A percentile compares a stretch with the other conserved stretches of the same genome.
phyloP scores from a whole-genome alignment of 2,797 vertebrate species.

The Philypnodon macrostomus region DNA sequence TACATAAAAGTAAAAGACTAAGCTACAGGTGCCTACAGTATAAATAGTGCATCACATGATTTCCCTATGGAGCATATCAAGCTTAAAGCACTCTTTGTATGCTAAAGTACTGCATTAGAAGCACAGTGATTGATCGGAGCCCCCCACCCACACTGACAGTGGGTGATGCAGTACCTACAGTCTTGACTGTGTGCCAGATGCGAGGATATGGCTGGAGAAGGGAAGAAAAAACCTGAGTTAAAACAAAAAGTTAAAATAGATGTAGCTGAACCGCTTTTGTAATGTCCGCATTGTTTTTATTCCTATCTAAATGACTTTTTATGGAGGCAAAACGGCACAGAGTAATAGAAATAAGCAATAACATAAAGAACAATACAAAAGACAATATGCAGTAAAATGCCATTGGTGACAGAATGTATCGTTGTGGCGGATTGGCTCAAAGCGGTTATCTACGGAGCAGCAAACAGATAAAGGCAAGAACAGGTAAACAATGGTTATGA shows the following conservation, averaged over 20 bases:
- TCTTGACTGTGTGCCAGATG: constrained; percentile 47
- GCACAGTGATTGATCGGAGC: constrained; percentile 59
- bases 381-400: constrained; percentile 26
- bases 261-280: constrained; percentile 9
- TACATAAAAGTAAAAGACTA: constrained; percentile 19
- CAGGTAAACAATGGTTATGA: constrained; percentile 4
- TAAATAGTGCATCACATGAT: constrained; percentile 61
- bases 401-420: background rate
- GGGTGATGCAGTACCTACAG: constrained; percentile 57
- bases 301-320: constrained; percentile 7
- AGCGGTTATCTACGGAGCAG: constrained; percentile 14
- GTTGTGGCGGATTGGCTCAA: constrained; percentile 12
- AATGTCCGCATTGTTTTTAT: too few species aligned
- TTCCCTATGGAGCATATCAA: constrained; percentile 57
- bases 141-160: constrained; percentile 59
- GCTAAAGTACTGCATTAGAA: constrained; percentile 63
- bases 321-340: constrained; percentile 17
- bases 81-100: constrained; percentile 63
- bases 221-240: constrained; percentile 5
- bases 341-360: constrained; percentile 9
- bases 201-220: constrained; percentile 21
- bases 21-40: constrained; percentile 39
- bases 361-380: constrained; percentile 17
- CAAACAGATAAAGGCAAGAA: constrained; percentile 17
- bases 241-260: constrained; percentile 2